Evolutionary conservation across 2,113 vertebrate species (phyloP), one percentile per base, ranked within the genome.

Genomic region (Cyprinodon brontotheroides): DNA sequence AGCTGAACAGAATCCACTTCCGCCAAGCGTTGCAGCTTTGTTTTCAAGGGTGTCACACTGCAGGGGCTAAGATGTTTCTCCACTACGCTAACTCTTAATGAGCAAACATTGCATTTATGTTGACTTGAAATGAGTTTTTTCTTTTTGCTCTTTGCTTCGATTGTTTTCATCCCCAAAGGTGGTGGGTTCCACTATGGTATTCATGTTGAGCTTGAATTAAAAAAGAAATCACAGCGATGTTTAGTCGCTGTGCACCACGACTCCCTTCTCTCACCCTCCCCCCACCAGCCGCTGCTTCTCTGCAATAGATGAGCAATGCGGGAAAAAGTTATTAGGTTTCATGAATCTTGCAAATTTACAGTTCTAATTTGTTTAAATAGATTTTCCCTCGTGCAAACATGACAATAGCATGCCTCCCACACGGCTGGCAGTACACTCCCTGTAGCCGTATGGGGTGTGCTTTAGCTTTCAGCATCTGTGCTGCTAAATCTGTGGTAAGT

Each of bases 121-220:
- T 86, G 66, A 79, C 66, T 82, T 76, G 63, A 78, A 89, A 89
- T 81, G 61, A 75, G 74, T 69, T 63, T 63, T 75, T 78, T 81
- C 41, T 75, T 11, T 22, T 71, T 39, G 39, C 67, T 77, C 72
- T 84, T 83, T 74, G 48, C 70, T 72, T 61, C 11, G 39, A 74
- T 81, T 84, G 74, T 75, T 83, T 81, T 76, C 65, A 61, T 87
- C 79, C 73, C 75, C 38, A 40, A 82, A 78, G 86, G 85, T 72
- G 45, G 63, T 75, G 70, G 9, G 13, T 70, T 85, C 80, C 78
- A 79, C 77, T 78, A 67, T 75, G 53, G 13, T 53, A 39, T 79
- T 85, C 74, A 78, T 48, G 80, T 62, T 74, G 41, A 75, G 45
- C 38, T 61, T 20, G 40, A 72, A 72, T 48, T 13, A 38, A 78